Percentiles rank a stretch among this genome's conserved stretches.
phyloP scores from a whole-genome alignment of 2,113 vertebrate species.

The Petromus typicus region DNA sequence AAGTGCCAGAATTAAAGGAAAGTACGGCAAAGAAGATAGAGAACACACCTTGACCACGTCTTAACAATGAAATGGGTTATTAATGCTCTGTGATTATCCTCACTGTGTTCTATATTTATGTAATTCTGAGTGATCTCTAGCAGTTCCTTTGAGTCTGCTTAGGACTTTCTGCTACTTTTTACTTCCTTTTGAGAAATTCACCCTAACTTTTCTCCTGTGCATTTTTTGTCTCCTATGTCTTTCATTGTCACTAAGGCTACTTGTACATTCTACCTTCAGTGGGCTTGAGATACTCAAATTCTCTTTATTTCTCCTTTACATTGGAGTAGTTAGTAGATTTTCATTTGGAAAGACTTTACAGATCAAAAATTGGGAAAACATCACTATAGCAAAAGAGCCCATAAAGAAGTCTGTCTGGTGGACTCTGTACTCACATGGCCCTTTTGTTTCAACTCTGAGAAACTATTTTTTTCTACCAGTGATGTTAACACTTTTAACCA shows the following conservation, averaged over 20 bases:
- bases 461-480: background rate
- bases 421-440: no score
- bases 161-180: background rate
- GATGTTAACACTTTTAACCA: background rate
- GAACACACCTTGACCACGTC: background rate
- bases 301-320: background rate
- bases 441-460: background rate
- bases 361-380: background rate
- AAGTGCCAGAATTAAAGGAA: background rate
- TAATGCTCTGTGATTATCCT: background rate
- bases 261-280: background rate
- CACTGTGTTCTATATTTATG: background rate
- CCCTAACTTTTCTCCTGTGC: background rate
- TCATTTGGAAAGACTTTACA: background rate
- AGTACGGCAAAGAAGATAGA: background rate
- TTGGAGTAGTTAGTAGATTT: background rate
- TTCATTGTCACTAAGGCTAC: background rate
- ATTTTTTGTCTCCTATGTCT: background rate
- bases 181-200: background rate
- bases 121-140: background rate
- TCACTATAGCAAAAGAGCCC: background rate
- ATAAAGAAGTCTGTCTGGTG: background rate
- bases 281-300: background rate
- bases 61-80: background rate
- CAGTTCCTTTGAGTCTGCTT: background rate